These are phyloP conservation scores for Mylabris phalerata DNA, from an alignment of 1,140 invertebrate species.

Conservation along the genomic window DNA sequence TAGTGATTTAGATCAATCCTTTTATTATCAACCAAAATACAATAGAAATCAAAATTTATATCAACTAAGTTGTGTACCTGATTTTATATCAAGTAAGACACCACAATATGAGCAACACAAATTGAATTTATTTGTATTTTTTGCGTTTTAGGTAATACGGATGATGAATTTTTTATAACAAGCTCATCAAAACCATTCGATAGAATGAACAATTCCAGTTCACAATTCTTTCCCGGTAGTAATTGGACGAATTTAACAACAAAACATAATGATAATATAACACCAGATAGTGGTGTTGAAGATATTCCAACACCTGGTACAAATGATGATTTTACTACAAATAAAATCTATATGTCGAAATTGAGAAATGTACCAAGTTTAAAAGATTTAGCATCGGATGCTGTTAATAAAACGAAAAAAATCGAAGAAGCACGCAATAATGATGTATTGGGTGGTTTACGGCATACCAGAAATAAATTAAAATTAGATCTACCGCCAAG, in stretches of 20 bases:
- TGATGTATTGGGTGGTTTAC: conserved; percentile 54
- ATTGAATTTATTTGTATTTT: too few relatives aligned
- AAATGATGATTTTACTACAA: conserved; percentile 19
- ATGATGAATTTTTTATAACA: conserved; percentile 63
- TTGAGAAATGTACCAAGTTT: conserved; percentile 22
- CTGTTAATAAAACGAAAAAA: conserved; percentile 25
- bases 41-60: conserved; percentile 19
- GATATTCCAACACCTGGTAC: conserved; percentile 49
- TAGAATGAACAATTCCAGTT: conserved; percentile 49
- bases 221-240: conserved; percentile 65
- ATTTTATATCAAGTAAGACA: conserved; percentile 19
- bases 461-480: conserved; percentile 63
- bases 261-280: conserved; percentile 39
- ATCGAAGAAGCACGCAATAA: conserved; percentile 10
- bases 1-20: conserved; percentile 2
- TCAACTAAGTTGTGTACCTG: conserved; percentile 18
- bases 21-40: conserved; percentile 5
- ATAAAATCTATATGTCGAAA: not conserved
- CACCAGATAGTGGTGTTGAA: conserved; percentile 53
- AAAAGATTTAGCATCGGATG: conserved; percentile 32
- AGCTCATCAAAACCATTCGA: conserved; percentile 64
- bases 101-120: too few relatives aligned
- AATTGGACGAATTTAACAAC: conserved; percentile 24
- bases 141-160: conserved; percentile 3
- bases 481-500: conserved; percentile 61